These are phyloP conservation scores for Poeciliopsis turneri DNA, from an alignment of 2,797 vertebrate genomes.

Conservation along the genomic window DNA sequence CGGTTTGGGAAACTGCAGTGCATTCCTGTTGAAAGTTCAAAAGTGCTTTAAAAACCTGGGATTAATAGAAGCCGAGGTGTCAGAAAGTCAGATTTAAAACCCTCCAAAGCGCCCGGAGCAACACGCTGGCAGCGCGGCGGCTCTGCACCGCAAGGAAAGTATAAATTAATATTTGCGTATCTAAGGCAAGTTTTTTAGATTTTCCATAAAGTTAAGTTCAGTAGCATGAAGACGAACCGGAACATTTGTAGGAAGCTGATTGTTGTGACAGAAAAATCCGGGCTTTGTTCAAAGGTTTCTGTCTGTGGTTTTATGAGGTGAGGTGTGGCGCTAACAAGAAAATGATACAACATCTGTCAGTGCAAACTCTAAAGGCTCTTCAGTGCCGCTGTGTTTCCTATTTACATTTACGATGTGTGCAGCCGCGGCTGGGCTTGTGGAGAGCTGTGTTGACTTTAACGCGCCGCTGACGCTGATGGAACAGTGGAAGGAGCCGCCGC, in stretches of 20 bases:
- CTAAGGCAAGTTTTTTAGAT: neutral
- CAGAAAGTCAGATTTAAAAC: neutral
- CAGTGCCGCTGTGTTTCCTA: conserved; percentile 21
- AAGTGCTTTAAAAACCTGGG: neutral
- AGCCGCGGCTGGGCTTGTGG: conserved; percentile 9
- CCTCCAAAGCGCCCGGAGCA: neutral
- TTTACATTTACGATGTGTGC: conserved; percentile 35
- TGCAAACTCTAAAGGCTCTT: conserved; percentile 14
- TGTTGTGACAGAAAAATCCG: neutral
- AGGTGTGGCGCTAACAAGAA: conserved; percentile 15
- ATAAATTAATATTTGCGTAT: neutral
- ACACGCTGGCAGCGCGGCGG: neutral
- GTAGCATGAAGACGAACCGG: neutral
- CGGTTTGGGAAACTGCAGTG: neutral
- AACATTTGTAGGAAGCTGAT: neutral
- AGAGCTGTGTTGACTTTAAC: conserved; percentile 45
- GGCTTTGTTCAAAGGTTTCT: neutral
- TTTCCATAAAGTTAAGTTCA: neutral
- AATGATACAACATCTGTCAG: conserved; percentile 18
- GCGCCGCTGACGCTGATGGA: conserved; percentile 24
- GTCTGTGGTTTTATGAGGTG: conserved; percentile 8
- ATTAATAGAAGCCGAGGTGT: neutral
- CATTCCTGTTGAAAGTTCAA: neutral
- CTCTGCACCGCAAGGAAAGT: neutral
- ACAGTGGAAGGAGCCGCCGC: conserved; percentile 6